Percentiles rank a stretch among this genome's conserved stretches.
Evolutionary conservation across 2,888 invertebrate genomes (phyloP).

Genomic region (Asteroscopus sphinx): DNA sequence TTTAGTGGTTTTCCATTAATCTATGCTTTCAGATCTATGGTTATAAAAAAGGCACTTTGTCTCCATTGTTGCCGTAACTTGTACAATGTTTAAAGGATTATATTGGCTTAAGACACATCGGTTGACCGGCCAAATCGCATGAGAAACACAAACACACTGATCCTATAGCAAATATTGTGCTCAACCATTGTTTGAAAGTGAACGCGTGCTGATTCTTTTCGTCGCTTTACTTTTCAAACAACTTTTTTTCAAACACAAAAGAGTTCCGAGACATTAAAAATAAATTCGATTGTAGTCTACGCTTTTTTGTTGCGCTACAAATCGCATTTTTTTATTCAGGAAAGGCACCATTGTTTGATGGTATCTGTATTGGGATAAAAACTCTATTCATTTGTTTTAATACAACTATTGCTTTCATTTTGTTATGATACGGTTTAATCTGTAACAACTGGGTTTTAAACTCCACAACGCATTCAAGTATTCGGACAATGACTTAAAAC

Average conservation of each 20-base stretch:
- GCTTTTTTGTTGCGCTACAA: constrained; percentile 37
- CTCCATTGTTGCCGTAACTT: constrained; percentile 14
- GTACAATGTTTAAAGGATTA: constrained; percentile 36
- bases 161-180: constrained; percentile 76
- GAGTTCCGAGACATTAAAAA: constrained; percentile 61
- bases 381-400: constrained; percentile 23
- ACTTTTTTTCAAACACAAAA: constrained; percentile 57
- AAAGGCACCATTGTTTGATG: constrained; percentile 45
- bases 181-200: constrained; percentile 79
- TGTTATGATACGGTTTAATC: constrained; percentile 5
- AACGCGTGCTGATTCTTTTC: constrained; percentile 68
- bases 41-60: constrained; percentile 8
- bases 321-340: constrained; percentile 29
- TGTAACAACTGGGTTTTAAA: background rate
- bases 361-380: constrained; percentile 46
- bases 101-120: constrained; percentile 41
- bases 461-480: background rate
- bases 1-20: constrained; percentile 1
- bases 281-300: constrained; percentile 62
- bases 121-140: constrained; percentile 65
- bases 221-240: constrained; percentile 61
- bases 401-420: constrained; percentile 21
- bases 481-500: background rate
- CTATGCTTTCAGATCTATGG: background rate
- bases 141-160: constrained; percentile 85